These are phyloP conservation scores for Rhineura floridana DNA, from an alignment of 2,113 vertebrate genomes.

Conservation along the genomic window DNA sequence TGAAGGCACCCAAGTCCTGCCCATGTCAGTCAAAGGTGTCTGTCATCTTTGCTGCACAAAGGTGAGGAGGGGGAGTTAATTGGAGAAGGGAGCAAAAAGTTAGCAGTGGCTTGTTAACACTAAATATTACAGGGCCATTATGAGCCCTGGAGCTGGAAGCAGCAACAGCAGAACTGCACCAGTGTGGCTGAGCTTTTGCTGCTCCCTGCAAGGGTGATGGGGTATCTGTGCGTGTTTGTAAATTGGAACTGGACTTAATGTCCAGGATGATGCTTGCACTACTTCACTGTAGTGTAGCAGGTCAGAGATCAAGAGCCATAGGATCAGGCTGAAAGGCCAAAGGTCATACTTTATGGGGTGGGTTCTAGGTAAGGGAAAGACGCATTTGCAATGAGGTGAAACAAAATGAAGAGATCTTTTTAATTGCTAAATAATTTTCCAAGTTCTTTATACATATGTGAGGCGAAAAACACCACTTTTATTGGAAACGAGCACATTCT, in stretches of 20 bases:
- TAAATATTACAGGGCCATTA: too few species aligned
- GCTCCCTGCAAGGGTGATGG: not conserved
- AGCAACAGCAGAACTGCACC: not conserved
- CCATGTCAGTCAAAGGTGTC: too few species aligned
- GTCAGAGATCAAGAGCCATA: not conserved
- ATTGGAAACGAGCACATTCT: conserved; percentile 7
- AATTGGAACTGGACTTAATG: too few species aligned
- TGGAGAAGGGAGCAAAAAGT: too few species aligned
- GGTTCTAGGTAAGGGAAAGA: not conserved
- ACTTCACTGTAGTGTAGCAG: not conserved
- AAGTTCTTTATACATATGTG: not conserved
- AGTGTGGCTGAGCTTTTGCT: too few species aligned
- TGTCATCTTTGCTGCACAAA: not conserved
- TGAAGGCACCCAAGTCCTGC: not conserved
- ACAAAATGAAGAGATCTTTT: not conserved
- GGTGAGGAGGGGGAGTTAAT: too few species aligned
- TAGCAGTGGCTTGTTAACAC: not conserved
- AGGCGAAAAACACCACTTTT: conserved; percentile 1
- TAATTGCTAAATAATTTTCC: not conserved
- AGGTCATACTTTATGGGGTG: too few species aligned
- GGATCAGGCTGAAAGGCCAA: not conserved
- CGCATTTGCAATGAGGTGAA: conserved; percentile 11
- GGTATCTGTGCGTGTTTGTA: too few species aligned
- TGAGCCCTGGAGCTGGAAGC: not conserved
- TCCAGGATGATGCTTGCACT: not conserved